Conservation (phyloP, 2,888 invertebrate genomes). For the Mantis religiosa region DNA sequence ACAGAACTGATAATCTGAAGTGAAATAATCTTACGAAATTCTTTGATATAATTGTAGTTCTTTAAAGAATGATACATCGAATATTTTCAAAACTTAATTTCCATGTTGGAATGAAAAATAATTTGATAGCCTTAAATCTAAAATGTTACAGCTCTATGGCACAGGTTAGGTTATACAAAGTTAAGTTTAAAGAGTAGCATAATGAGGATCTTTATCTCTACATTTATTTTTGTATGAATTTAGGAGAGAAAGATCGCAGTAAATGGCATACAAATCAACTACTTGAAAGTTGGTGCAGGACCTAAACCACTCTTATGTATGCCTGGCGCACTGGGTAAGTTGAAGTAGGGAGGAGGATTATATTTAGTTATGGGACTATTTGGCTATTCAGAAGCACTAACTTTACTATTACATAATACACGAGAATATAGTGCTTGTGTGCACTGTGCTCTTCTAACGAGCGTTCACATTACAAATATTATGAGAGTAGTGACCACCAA, state of each 20-base stretch:
- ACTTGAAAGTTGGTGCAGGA: slow-evolving; percentile 58
- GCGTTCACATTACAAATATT: too few relatives aligned
- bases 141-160: background rate
- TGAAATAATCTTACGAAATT: too few relatives aligned
- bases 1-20: too few relatives aligned
- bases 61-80: background rate
- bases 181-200: background rate
- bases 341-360: too few relatives aligned
- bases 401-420: too few relatives aligned
- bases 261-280: slow-evolving; percentile 57
- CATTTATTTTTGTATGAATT: slow-evolving; percentile 32
- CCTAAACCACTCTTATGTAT: slow-evolving; percentile 61
- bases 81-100: background rate
- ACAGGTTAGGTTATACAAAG: background rate
- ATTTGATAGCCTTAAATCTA: background rate
- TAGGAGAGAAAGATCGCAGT: slow-evolving; percentile 64
- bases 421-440: too few relatives aligned
- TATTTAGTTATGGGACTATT: too few relatives aligned
- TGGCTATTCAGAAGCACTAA: too few relatives aligned
- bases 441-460: too few relatives aligned
- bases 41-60: too few relatives aligned
- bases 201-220: background rate
- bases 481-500: too few relatives aligned
- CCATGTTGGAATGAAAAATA: background rate
- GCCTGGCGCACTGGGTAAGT: slow-evolving; percentile 69